Percentiles rank a stretch among this genome's conserved stretches.
These are phyloP conservation scores for Passer domesticus DNA, from an alignment of 2,113 vertebrate species.

Conservation along the genomic window DNA sequence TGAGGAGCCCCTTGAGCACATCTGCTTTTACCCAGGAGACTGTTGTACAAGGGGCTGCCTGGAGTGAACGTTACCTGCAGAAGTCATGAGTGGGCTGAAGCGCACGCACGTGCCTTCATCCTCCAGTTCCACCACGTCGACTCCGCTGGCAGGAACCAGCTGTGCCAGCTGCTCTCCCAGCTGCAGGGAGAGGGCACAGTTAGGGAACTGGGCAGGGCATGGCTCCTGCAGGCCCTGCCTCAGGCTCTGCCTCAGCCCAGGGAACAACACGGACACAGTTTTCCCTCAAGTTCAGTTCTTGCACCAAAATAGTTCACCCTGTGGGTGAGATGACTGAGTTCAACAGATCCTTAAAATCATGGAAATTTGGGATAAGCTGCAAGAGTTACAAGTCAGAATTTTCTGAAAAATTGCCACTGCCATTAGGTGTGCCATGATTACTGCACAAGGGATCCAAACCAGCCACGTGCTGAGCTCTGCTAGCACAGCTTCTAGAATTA, in stretches of 20 bases:
- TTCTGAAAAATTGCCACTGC: not conserved
- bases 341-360: not conserved
- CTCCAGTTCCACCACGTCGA: slow-evolving; percentile 90
- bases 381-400: not conserved
- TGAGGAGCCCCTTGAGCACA: not conserved
- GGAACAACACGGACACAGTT: not conserved
- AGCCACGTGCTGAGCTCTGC: not conserved
- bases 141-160: slow-evolving; percentile 83
- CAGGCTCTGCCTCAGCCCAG: not conserved
- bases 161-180: slow-evolving; percentile 86
- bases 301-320: not conserved
- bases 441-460: not conserved
- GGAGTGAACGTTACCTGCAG: slow-evolving; percentile 78
- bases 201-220: rapidly evolving
- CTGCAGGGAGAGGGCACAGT: slow-evolving; percentile 64
- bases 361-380: not conserved
- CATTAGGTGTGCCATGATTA: not conserved
- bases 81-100: slow-evolving; percentile 91
- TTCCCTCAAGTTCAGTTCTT: not conserved
- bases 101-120: slow-evolving; percentile 88
- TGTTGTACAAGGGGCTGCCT: not conserved
- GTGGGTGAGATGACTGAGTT: rapidly evolving
- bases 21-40: not conserved
- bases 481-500: not conserved
- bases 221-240: not conserved